Percentiles rank a stretch among this genome's conserved stretches.
These are phyloP conservation scores for Cryptosula pallasiana DNA, from an alignment of 2,888 invertebrate genomes.

Conservation along the genomic window DNA sequence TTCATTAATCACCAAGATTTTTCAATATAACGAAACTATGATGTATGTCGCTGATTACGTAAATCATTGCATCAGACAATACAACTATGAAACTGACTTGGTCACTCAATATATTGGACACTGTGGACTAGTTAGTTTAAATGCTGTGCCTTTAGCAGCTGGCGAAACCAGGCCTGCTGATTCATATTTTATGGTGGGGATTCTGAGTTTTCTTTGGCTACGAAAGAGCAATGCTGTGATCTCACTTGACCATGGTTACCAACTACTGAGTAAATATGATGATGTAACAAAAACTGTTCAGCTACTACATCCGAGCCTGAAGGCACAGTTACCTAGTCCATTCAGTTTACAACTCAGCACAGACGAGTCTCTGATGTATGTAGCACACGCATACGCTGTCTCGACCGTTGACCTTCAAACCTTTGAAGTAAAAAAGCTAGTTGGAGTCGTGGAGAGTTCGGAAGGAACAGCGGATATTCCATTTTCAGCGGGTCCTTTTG, in stretches of 20 bases:
- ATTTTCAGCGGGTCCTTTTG: neutral
- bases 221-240: neutral
- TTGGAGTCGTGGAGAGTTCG: neutral
- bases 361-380: neutral
- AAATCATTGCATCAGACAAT: neutral
- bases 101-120: neutral
- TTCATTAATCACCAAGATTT: neutral
- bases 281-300: neutral
- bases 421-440: neutral
- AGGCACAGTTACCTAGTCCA: neutral
- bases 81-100: neutral
- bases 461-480: neutral
- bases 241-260: neutral
- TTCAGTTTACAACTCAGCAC: neutral
- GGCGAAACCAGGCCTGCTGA: neutral
- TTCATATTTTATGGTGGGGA: neutral
- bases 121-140: neutral
- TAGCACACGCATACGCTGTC: neutral
- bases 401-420: neutral
- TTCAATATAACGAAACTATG: neutral
- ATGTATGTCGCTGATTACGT: neutral
- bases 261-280: neutral
- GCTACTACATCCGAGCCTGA: neutral
- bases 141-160: neutral
- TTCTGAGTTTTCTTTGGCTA: neutral